Conservation (phyloP, 2,113 vertebrate species). For the Tachycineta bicolor region DNA sequence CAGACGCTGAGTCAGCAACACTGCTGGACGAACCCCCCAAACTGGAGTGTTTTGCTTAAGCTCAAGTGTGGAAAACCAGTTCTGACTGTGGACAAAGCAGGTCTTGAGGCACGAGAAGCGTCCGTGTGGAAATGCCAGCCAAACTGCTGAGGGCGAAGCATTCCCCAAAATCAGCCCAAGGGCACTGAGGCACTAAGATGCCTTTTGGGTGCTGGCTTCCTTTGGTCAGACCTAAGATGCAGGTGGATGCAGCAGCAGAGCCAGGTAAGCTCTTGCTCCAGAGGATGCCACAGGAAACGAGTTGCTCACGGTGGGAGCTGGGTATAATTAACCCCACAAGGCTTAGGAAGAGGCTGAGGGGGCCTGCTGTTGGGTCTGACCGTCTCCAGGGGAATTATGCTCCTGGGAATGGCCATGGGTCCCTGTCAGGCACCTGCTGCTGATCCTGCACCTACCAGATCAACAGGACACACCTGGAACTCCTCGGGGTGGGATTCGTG, state of each 20-base stretch:
- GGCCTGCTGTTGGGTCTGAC: neutral
- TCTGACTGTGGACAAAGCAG: neutral
- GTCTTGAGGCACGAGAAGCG: no score
- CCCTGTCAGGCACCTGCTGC: neutral
- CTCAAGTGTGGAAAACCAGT: accelerated
- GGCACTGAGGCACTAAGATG: neutral
- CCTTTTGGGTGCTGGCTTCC: neutral
- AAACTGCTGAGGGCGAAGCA: neutral
- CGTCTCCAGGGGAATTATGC: neutral
- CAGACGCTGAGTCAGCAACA: neutral
- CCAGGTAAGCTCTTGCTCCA: accelerated
- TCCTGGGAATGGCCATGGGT: neutral
- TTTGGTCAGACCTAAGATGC: accelerated
- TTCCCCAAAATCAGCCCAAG: neutral
- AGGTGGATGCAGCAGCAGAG: no score
- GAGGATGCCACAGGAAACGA: neutral
- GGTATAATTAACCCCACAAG: accelerated
- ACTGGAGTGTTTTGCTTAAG: neutral
- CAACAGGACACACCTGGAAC: neutral
- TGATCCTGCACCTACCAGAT: neutral
- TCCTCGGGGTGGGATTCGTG: neutral
- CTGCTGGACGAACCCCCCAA: neutral
- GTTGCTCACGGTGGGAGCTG: accelerated
- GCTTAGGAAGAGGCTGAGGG: neutral
- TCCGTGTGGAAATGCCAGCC: neutral